phyloP scores from a whole-genome alignment of 2,797 vertebrate species.

The Intellagama lesueurii region DNA sequence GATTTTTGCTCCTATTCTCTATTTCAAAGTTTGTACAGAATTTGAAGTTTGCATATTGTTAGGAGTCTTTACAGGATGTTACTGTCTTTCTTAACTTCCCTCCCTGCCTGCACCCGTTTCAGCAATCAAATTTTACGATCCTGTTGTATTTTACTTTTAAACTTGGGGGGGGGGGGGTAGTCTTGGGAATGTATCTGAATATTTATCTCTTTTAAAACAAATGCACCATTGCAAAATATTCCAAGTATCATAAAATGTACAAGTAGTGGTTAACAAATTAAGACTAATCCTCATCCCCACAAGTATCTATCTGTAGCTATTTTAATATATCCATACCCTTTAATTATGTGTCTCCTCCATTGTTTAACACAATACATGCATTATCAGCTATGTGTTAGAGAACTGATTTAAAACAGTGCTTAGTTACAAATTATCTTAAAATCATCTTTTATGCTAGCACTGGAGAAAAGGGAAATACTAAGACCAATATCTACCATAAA shows the following conservation, averaged over 20 bases:
- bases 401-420: constrained; percentile 55
- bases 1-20: constrained; percentile 19
- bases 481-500: constrained; percentile 67
- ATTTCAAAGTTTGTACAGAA: constrained; percentile 14
- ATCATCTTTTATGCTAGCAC: constrained; percentile 48
- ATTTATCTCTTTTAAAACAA: constrained; percentile 16
- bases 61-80: background rate
- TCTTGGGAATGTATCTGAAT: background rate
- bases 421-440: constrained; percentile 65
- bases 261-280: constrained; percentile 60
- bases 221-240: constrained; percentile 6
- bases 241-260: constrained; percentile 12
- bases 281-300: constrained; percentile 59
- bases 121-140: background rate
- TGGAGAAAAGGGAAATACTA: constrained; percentile 33
- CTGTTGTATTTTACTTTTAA: constrained; percentile 48
- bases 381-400: constrained; percentile 43
- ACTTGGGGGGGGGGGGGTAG: background rate
- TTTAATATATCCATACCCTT: constrained; percentile 48
- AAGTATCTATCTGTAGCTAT: constrained; percentile 45
- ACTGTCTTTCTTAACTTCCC: background rate
- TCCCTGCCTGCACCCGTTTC: background rate
- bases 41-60: constrained; percentile 17
- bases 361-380: constrained; percentile 61
- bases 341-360: constrained; percentile 35